A percentile compares a stretch with the other conserved stretches of the same genome.
phyloP scores from a whole-genome alignment of 2,888 invertebrate genomes.

The Tenodera sinensis region DNA sequence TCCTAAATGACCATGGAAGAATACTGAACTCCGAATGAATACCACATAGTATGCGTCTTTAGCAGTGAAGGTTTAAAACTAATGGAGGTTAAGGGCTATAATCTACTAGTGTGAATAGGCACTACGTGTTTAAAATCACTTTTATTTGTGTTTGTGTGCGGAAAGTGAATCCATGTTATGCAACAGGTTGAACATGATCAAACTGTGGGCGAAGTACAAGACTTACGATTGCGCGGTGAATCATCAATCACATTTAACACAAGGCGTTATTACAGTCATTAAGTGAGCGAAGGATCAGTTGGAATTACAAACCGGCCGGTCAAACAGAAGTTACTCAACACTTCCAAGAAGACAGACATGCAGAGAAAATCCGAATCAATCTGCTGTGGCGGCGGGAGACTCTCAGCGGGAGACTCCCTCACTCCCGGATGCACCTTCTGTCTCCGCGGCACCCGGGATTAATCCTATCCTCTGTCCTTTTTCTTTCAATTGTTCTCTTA shows the following conservation, averaged over 20 bases:
- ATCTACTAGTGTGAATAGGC: too few species aligned
- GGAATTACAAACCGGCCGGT: too few species aligned
- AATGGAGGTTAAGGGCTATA: too few species aligned
- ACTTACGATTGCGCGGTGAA: neutral
- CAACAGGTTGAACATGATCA: too few species aligned
- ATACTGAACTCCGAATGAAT: too few species aligned
- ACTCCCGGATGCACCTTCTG: neutral
- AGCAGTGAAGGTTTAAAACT: too few species aligned
- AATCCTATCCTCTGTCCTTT: neutral
- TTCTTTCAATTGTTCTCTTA: neutral
- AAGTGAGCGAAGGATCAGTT: neutral
- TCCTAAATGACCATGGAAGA: too few species aligned
- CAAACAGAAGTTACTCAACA: neutral
- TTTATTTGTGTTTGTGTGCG: too few species aligned
- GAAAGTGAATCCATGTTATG: too few species aligned
- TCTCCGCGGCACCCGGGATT: neutral
- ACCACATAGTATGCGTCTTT: too few species aligned
- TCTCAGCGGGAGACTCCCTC: neutral
- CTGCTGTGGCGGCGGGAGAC: neutral
- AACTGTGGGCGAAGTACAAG: too few species aligned
- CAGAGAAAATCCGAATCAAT: neutral
- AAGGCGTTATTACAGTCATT: neutral
- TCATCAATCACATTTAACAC: neutral
- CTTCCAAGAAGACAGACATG: neutral
- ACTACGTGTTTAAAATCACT: too few species aligned